phyloP scores from a whole-genome alignment of 2,888 invertebrate genomes.

The Bembecia ichneumoniformis region DNA sequence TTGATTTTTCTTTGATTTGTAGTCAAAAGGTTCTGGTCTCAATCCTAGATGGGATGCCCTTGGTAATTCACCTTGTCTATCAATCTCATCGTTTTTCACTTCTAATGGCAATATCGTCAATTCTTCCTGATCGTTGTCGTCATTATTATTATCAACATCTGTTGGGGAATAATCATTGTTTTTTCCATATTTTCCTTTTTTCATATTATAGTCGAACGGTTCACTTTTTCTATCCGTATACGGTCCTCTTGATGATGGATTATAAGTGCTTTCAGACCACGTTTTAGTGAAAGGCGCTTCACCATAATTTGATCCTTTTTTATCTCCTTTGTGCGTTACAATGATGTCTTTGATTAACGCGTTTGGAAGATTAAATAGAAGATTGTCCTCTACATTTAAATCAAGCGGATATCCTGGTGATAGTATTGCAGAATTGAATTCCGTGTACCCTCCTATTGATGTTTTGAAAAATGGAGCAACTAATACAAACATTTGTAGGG shows the following conservation, averaged over 20 bases:
- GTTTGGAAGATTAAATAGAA: slow-evolving; percentile 48
- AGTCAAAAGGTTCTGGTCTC: slow-evolving; percentile 19
- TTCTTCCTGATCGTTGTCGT: slow-evolving; percentile 3
- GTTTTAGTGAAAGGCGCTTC: slow-evolving; percentile 21
- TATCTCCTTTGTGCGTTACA: slow-evolving; percentile 39
- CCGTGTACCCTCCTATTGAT: slow-evolving; percentile 23
- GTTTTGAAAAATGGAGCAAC: slow-evolving; percentile 66
- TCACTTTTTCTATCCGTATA: slow-evolving; percentile 12
- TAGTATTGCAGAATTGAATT: slow-evolving; percentile 49
- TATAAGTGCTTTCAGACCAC: slow-evolving; percentile 22
- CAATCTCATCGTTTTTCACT: neutral
- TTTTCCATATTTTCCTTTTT: slow-evolving; percentile 8
- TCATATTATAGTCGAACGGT: slow-evolving; percentile 9
- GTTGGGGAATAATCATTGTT: slow-evolving; percentile 12
- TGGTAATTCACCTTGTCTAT: no score
- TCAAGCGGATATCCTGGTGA: slow-evolving; percentile 83
- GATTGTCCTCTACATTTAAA: slow-evolving; percentile 68
- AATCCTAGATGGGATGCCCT: neutral
- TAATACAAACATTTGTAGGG: slow-evolving; percentile 76
- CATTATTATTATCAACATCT: slow-evolving; percentile 7
- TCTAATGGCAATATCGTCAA: neutral
- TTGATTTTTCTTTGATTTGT: slow-evolving; percentile 22
- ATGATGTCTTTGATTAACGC: slow-evolving; percentile 42
- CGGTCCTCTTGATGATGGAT: slow-evolving; percentile 11
- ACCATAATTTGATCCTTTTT: slow-evolving; percentile 23